Evolutionary conservation across 2,113 vertebrate species (phyloP), one percentile per base, ranked within the genome.

Genomic region (Pseudopodoces humilis): DNA sequence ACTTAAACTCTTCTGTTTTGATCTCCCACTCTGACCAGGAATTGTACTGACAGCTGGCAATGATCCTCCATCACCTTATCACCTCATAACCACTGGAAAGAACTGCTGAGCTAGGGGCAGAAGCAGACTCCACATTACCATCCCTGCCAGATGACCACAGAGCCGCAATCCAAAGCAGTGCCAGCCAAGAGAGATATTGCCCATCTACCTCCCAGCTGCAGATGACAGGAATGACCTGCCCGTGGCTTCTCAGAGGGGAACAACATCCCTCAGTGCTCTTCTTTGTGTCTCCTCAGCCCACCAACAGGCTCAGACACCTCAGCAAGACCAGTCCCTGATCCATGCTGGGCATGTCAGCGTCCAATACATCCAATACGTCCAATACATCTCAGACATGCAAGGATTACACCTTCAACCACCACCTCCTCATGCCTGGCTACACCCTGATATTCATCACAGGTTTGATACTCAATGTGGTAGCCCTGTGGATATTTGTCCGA

Each of bases 401-500:
- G 5, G 95, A 98, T 95, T 94, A 98, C 82, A 92, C 63, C 15
- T 11, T 23, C 60, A 96, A 88, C 25, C 98, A 98, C 71, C 86
- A 27, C 17, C n/a, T 98, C 62, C 97, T 98, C 64, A 80, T 98
- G 97, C 96, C 97, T 81, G 98, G 96, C 39, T 98, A 98, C 85
- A 88, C 89, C 75, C 23, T 98, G 85, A 97, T 98, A 74, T 95
- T 98, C 83, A 56, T 91, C 2, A 92, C 97, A 1, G 98, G 98
- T 28, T 72, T 98, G 43, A 77, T 90, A 4, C 97, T 98, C 90
- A 98, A 98, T 1, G 65, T 97, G 7, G 53, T 95, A 25, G 98
- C 98, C 20, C 96, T 98, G 4, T 98, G 98, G 98, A 94, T 98
- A 83, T 98, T 98, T 35, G 17, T 98, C 80, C 92, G 96, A 9